phyloP scores from a whole-genome alignment of 2,888 invertebrate genomes.

The Lochmaea capreae region DNA sequence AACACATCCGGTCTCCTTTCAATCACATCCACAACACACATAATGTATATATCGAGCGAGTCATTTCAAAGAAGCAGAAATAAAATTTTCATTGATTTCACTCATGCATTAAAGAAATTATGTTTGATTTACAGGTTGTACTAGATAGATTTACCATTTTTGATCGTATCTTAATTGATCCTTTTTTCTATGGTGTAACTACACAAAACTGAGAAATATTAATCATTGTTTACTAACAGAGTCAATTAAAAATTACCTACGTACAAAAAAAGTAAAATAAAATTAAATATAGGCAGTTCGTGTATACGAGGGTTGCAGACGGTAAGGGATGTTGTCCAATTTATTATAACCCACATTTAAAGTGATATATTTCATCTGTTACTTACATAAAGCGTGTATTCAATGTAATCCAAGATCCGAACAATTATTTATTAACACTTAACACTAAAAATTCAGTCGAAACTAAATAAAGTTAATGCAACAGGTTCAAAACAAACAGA shows the following conservation, averaged over 20 bases:
- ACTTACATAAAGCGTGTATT: neutral
- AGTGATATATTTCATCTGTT: neutral
- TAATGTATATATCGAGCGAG: constrained; percentile 4
- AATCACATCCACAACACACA: constrained; percentile 7
- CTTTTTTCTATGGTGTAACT: neutral
- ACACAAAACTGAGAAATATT: no score
- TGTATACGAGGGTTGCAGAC: no score
- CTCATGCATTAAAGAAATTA: constrained; percentile 14
- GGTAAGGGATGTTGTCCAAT: no score
- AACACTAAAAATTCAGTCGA: neutral
- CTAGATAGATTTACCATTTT: neutral
- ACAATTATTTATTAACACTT: neutral
- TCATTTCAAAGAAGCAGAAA: constrained; percentile 13
- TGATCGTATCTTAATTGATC: neutral
- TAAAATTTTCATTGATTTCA: constrained; percentile 27
- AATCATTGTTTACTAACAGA: neutral
- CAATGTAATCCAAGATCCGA: neutral
- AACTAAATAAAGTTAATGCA: neutral
- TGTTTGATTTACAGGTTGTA: neutral
- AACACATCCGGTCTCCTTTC: constrained; percentile 35
- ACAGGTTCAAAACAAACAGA: constrained; percentile 3
- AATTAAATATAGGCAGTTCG: no score
- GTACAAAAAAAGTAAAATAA: no score
- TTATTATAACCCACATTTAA: no score
- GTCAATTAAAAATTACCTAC: no score